These are phyloP conservation scores for Conus ventricosus DNA, from an alignment of 1,140 invertebrate genomes.

Conservation along the genomic window DNA sequence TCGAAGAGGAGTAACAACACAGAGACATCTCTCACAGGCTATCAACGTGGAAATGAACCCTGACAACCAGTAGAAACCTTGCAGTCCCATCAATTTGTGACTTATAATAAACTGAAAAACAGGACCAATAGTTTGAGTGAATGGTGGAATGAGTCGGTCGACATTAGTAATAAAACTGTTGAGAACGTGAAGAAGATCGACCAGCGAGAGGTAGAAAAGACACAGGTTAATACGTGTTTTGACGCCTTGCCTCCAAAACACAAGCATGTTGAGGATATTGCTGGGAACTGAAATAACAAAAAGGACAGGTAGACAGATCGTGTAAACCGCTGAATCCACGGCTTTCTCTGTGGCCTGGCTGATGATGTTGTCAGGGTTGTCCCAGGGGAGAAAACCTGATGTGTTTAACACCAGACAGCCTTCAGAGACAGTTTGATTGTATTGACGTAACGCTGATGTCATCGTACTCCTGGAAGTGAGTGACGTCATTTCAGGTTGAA, in stretches of 20 bases:
- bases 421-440: neutral
- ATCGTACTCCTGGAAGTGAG: too few species aligned
- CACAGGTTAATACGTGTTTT: constrained; percentile 13
- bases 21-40: constrained; percentile 20
- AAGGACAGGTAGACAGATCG: neutral
- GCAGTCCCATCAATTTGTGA: neutral
- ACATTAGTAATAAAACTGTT: neutral
- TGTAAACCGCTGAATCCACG: neutral
- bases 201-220: neutral
- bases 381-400: neutral
- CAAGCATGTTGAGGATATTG: constrained; percentile 14
- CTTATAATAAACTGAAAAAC: neutral
- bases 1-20: constrained; percentile 15
- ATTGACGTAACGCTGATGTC: too few species aligned
- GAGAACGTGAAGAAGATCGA: constrained; percentile 1
- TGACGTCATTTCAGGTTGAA: too few species aligned
- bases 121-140: neutral
- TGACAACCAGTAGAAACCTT: constrained; percentile 4
- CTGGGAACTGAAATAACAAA: constrained; percentile 1
- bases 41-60: constrained; percentile 1
- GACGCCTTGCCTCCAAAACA: neutral
- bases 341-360: neutral
- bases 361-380: constrained; percentile 20
- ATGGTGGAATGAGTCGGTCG: neutral
- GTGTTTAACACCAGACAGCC: too few species aligned